Base-by-base conservation (phyloP, 2,888 invertebrate genomes). In the Lasioglossum malachurum region DNA sequence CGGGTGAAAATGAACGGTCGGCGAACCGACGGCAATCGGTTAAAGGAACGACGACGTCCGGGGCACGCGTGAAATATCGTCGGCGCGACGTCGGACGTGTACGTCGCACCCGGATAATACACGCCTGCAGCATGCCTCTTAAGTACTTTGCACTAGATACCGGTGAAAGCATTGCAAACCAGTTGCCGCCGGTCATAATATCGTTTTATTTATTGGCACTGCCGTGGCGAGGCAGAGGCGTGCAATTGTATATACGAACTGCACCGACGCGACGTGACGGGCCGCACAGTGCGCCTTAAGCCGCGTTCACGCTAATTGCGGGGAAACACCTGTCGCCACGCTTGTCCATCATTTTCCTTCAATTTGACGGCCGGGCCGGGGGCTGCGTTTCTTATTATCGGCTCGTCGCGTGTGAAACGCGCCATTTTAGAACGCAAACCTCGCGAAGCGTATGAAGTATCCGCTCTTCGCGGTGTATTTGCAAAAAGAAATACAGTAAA, bases 131-230 rank as follows among this genome's bases (percentile, higher is more conserved):
- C 57, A 31, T 27, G 86, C 82, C 67, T 82, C 86, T 71, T 80
- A 73, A 86, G 75, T 57, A 80, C 71, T 78, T 75, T 74, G 80
- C 75, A 77, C 77, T 64, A 76, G 75, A 82, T 82, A 84, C 80
- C 75, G 77, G 87, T 87, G 87, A 87, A 87, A 87, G 87, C 87
- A 83, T 76, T 71, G 75, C 80, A 46, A 78, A 72, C 76, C 76
- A 78, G 80, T 84, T 60, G 80, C 82, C 78, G 82, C 64, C 75
- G 76, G 72, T 64, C 80, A 57, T 81, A 87, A 87, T 74, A 49
- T 74, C 74, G 49, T 74, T 74, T 74, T 74, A 74, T 74, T 74
- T 74, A 74, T 74, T 49, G 74, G 23, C 74, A 49, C 5, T 49
- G 74, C 46, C 74, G 74, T n/a, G 49, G 23, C 69, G 73, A 49